These are phyloP conservation scores for Cosmia trapezina DNA, from an alignment of 2,888 invertebrate genomes.

Conservation along the genomic window DNA sequence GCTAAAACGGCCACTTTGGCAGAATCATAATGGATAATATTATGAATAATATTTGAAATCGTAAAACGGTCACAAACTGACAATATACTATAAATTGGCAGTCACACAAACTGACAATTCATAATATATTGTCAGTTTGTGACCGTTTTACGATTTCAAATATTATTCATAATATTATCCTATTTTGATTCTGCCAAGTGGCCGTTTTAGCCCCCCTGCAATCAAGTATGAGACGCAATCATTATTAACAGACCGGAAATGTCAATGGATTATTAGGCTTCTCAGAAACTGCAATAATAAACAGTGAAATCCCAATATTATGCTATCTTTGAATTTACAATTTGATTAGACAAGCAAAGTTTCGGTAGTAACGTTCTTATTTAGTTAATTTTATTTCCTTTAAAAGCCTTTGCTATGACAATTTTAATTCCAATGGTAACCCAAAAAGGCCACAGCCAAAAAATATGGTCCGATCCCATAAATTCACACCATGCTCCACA, in stretches of 20 bases:
- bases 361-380: neutral
- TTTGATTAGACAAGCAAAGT: neutral
- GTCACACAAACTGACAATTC: no score
- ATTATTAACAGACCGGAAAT: neutral
- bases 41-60: no score
- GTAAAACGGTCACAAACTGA: no score
- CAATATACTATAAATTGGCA: no score
- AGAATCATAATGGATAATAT: no score
- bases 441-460: neutral
- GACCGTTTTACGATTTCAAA: no score
- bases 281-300: slow-evolving; percentile 5
- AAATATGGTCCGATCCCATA: slow-evolving; percentile 40
- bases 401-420: neutral
- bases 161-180: no score
- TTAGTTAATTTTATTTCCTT: neutral
- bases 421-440: neutral
- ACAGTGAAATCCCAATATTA: neutral
- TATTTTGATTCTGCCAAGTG: no score
- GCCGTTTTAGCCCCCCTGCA: no score
- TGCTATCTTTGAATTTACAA: neutral
- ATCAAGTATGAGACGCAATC: neutral
- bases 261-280: slow-evolving; percentile 4
- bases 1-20: no score
- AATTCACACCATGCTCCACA: slow-evolving; percentile 57
- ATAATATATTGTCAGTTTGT: no score